Base-by-base conservation (phyloP, 2,797 vertebrate genomes). In the Sebastes oblongus region DNA sequence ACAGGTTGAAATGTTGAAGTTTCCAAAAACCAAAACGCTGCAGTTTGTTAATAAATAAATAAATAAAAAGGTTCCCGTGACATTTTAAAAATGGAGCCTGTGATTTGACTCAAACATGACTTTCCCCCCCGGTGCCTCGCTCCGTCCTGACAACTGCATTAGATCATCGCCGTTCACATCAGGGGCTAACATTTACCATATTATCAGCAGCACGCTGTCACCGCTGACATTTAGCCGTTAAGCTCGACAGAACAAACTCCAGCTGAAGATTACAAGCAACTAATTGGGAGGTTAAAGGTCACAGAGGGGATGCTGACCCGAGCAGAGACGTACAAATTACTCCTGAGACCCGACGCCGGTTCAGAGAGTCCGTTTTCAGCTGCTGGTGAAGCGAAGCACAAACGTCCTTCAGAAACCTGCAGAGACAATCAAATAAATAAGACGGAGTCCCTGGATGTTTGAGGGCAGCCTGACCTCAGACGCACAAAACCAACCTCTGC, bases 251-350 rank as follows among this genome's bases (percentile, higher is more conserved):
- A 72, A n/a, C 4, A 22, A 75, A 64, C 66, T 13, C 25, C 25
- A 36, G 36, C 20, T 30, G 59, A 25, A 10, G 62, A 68, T 74
- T 16, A 74, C 1, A 36, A 6, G 24, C 16, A 16, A 4, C 65
- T 77, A 42, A 80, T 56, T 32, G 50, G 4, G 25, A 56, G 81
- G 67, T 78, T 5, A 71, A 62, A 77, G 79, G 82, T 71, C 66
- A 39, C 58, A 20, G 7, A 71, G 8, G 24, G 32, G 30, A 16
- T 0, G 1, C 42, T 1, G 25, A 66, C 50, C 65, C 22, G 70
- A 30, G 3, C 36, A 5, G 22, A 76, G 67, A 12, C n/a, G 18
- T 0, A 27, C 3, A 60, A 60, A 36, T 73, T 68, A 69, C 32
- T 62, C n/a, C 46, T 1, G 34, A 30, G 70, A 73, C 46, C 62